These are phyloP conservation scores for Zapus hudsonius DNA, from an alignment of 2,113 vertebrate genomes.

Conservation along the genomic window DNA sequence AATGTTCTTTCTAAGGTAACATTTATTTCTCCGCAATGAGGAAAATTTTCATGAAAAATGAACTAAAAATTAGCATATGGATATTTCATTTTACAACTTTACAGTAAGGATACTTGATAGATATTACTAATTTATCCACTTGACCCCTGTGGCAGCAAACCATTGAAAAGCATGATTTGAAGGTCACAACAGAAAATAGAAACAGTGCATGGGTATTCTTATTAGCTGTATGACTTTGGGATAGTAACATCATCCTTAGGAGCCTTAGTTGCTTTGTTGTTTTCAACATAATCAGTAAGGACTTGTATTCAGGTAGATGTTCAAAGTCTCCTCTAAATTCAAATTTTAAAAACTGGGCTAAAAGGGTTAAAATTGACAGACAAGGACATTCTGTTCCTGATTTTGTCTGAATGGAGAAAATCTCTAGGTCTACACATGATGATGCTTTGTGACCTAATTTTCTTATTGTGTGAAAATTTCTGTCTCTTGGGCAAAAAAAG, in stretches of 20 bases:
- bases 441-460: neutral
- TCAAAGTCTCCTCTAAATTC: neutral
- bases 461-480: neutral
- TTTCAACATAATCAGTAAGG: neutral
- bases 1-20: neutral
- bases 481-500: slow-evolving; percentile 22
- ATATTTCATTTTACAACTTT: slow-evolving; percentile 16
- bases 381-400: neutral
- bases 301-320: neutral
- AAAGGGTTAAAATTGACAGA: neutral
- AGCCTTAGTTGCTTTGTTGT: neutral
- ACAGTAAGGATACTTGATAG: neutral
- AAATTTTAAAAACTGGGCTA: neutral
- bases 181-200: slow-evolving; percentile 21
- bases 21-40: neutral
- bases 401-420: neutral
- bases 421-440: too few species aligned
- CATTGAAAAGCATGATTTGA: slow-evolving; percentile 17
- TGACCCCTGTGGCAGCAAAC: neutral
- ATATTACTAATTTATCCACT: neutral
- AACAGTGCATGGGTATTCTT: neutral
- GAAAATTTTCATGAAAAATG: neutral
- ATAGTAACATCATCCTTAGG: neutral
- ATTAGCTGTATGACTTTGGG: neutral
- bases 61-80: neutral